Conservation (phyloP, 1,140 invertebrate genomes). For the Pectinophora gossypiella region DNA sequence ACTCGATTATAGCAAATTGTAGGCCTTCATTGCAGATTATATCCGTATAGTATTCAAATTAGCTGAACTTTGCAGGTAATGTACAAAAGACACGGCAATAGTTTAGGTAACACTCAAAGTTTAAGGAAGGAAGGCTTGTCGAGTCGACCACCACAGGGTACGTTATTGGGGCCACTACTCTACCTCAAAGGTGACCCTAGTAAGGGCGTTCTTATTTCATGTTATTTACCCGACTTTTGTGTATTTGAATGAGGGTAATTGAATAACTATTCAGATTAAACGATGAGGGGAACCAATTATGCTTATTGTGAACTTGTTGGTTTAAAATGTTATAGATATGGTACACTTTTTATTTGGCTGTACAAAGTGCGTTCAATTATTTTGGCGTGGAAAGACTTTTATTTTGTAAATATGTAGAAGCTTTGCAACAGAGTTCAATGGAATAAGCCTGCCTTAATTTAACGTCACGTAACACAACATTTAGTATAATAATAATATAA, state of each 20-base stretch:
- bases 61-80: constrained; percentile 13
- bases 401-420: too few species aligned
- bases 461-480: too few species aligned
- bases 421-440: too few species aligned
- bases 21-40: constrained; percentile 10
- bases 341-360: too few species aligned
- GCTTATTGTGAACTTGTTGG: not conserved
- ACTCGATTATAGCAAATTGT: not conserved
- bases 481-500: too few species aligned
- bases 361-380: too few species aligned
- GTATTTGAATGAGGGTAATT: not conserved
- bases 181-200: constrained; percentile 42
- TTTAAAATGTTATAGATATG: too few species aligned
- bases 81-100: constrained; percentile 15
- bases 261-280: not conserved
- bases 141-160: constrained; percentile 29
- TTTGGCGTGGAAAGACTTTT: too few species aligned
- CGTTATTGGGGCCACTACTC: constrained; percentile 39
- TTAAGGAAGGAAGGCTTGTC: not conserved
- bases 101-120: not conserved
- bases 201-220: constrained; percentile 40
- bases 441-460: too few species aligned
- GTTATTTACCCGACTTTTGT: constrained; percentile 38
- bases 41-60: not conserved
- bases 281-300: not conserved